Percentiles rank a stretch among this genome's conserved stretches.
These are phyloP conservation scores for Mesocentrotus franciscanus DNA, from an alignment of 53 echinoderm and acorn worm genomes.

Conservation along the genomic window DNA sequence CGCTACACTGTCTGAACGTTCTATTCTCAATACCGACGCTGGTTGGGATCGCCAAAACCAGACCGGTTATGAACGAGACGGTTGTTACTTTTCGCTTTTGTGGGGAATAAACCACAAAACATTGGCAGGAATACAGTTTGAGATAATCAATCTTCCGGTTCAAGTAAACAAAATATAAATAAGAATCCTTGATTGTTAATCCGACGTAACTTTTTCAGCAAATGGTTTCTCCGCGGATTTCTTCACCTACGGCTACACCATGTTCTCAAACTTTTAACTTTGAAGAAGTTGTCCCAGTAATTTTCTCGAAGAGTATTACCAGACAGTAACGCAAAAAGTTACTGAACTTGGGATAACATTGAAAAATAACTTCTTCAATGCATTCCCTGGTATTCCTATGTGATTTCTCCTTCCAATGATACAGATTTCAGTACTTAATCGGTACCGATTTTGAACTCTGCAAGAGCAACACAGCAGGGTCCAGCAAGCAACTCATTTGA, in stretches of 20 bases:
- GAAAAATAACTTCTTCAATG: not conserved
- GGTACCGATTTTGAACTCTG: not conserved
- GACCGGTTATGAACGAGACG: not conserved
- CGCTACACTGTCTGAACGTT: not conserved
- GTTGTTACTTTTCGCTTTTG: not conserved
- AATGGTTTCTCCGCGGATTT: not conserved
- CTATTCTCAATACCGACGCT: not conserved
- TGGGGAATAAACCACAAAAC: not conserved
- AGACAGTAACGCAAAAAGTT: not conserved
- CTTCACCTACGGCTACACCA: not conserved
- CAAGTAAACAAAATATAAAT: not conserved
- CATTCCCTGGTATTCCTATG: not conserved
- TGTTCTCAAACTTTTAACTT: not conserved
- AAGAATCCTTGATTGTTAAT: not conserved
- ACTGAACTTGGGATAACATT: not conserved
- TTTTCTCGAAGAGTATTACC: not conserved
- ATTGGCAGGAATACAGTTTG: not conserved
- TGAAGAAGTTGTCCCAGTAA: not conserved
- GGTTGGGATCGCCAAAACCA: not conserved
- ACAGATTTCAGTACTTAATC: not conserved
- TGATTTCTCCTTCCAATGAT: not conserved
- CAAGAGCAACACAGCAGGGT: not conserved
- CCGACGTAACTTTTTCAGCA: not conserved
- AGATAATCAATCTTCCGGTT: not conserved
- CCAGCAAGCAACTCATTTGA: not conserved